Base-by-base conservation (phyloP, 2,888 invertebrate species). In the Dascillus cervinus region DNA sequence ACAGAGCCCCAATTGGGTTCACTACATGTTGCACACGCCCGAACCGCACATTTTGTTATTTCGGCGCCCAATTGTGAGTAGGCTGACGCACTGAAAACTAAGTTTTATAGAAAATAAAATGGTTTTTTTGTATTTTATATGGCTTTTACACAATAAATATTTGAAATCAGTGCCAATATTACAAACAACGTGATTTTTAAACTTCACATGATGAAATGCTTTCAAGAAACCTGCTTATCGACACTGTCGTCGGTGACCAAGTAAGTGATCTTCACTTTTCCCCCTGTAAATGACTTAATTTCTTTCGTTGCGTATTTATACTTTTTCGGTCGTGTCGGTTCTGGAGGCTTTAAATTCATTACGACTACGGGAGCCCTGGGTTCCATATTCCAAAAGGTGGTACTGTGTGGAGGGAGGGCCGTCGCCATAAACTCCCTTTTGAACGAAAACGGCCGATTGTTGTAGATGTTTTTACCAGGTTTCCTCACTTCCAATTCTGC, bases 11-110 rank as follows among this genome's bases (percentile, higher is more conserved):
- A 86, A 86, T 26, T 87, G 86, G 86, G 73, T 84, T 2, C 88
- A 90, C 65, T 90, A 88, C 58, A 85, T 90, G 89, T 77, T 89
- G 45, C 94, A 95, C 59, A 78, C 79, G 11, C 92, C 94, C 21
- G 91, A 91, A 55, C 91, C 90, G 0, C 90, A 91, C 55, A 83
- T 92, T 1, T 65, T 92, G 34, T 66, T 91, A 12, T 91, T 92
- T 60, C 68, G 87, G 13, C 70, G 85, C 49, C 74, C 42, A 9
- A n/a, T n/a, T n/a, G n/a, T n/a, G n/a, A n/a, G n/a, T n/a, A n/a
- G n/a, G n/a, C n/a, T n/a, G n/a, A n/a, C n/a, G n/a, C n/a, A n/a
- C n/a, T n/a, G n/a, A n/a, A n/a, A n/a, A n/a, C n/a, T n/a, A n/a
- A n/a, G n/a, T n/a, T n/a, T n/a, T n/a, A n/a, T n/a, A n/a, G n/a